These are phyloP conservation scores for Dolichopus griseipennis DNA, from an alignment of 2,888 invertebrate genomes.

Conservation along the genomic window DNA sequence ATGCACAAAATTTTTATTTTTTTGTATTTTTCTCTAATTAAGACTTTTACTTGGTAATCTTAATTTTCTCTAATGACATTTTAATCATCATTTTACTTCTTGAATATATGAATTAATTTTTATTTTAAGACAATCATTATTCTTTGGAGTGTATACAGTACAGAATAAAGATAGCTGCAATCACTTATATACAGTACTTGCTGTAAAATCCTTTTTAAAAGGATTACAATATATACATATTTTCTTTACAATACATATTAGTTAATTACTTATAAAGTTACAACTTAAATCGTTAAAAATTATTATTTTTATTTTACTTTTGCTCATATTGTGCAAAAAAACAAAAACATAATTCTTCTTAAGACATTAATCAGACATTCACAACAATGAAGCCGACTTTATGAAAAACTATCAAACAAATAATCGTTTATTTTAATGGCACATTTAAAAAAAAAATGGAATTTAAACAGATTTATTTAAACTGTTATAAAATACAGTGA, in stretches of 20 bases:
- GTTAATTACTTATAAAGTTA: constrained; percentile 4
- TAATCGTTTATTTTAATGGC: too few species aligned
- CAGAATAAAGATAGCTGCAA: background rate
- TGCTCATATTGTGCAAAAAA: background rate
- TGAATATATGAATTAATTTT: background rate
- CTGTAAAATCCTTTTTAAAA: background rate
- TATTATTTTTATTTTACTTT: background rate
- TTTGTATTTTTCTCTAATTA: too few species aligned
- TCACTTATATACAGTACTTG: background rate
- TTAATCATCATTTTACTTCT: constrained; percentile 1
- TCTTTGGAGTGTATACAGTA: background rate
- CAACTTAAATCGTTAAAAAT: background rate
- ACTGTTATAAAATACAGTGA: too few species aligned
- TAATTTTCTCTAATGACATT: constrained; percentile 3
- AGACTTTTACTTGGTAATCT: background rate
- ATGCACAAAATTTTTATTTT: too few species aligned
- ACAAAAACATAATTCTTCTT: background rate
- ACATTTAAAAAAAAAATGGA: too few species aligned
- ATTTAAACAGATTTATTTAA: too few species aligned
- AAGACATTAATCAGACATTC: background rate
- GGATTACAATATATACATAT: background rate
- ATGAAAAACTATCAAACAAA: too few species aligned
- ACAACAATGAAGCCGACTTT: background rate
- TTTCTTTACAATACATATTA: background rate
- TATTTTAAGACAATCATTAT: background rate